Conservation (phyloP, 2,888 invertebrate species). For the Harpalus rubripes region DNA sequence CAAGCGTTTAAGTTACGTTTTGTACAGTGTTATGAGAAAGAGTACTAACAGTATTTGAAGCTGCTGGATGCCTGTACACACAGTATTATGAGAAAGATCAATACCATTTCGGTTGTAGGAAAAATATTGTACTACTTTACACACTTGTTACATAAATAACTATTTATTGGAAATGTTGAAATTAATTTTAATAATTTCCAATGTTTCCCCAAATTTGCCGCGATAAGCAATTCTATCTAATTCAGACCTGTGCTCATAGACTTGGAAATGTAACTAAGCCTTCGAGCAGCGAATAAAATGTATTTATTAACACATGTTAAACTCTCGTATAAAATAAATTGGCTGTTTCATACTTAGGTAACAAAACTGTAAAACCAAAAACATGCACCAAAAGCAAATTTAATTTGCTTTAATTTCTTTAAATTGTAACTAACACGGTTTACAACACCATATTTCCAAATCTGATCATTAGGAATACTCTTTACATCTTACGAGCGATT, state of each 20-base stretch:
- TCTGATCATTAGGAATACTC: not conserved
- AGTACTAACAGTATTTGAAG: too few relatives aligned
- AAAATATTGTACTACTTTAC: too few relatives aligned
- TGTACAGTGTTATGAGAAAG: too few relatives aligned
- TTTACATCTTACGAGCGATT: not conserved
- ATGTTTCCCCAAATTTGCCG: too few relatives aligned
- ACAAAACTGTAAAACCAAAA: not conserved
- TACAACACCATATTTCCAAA: not conserved
- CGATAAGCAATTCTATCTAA: too few relatives aligned
- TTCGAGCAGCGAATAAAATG: not conserved
- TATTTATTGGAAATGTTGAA: too few relatives aligned
- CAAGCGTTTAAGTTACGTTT: too few relatives aligned
- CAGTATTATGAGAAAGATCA: too few relatives aligned
- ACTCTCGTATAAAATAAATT: not conserved
- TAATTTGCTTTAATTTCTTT: not conserved
- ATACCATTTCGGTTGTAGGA: too few relatives aligned
- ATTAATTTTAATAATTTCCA: too few relatives aligned
- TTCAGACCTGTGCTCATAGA: not conserved
- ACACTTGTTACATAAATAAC: too few relatives aligned
- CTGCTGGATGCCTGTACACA: too few relatives aligned
- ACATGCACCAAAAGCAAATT: not conserved
- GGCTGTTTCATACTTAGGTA: not conserved
- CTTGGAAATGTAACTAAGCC: not conserved
- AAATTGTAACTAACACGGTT: not conserved
- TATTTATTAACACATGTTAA: constrained; percentile 1